Percentiles rank a stretch among this genome's conserved stretches.
phyloP scores from a whole-genome alignment of 2,888 invertebrate genomes.

The Lepidocyrtoides sp. region DNA sequence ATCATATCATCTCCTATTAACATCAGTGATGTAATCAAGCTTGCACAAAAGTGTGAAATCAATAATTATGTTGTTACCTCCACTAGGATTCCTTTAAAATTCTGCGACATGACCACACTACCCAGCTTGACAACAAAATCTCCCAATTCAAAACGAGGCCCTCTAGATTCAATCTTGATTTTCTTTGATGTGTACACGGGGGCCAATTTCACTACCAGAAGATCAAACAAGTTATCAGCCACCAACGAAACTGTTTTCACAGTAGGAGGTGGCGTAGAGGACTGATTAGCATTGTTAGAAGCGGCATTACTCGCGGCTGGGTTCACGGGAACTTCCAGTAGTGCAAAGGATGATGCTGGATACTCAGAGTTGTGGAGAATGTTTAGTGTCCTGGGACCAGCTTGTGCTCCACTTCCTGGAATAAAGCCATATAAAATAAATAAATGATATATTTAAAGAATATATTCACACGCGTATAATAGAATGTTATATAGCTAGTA shows the following conservation, averaged over 20 bases:
- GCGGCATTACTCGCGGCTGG: conserved; percentile 38
- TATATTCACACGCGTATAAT: too few species aligned
- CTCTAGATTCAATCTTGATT: conserved; percentile 90
- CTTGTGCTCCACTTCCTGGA: conserved; percentile 59
- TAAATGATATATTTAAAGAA: too few species aligned
- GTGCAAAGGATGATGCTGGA: conserved; percentile 97
- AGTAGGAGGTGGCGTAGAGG: conserved; percentile 67
- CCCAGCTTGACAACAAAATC: conserved; percentile 98
- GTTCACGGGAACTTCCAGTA: conserved; percentile 89
- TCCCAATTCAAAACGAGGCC: conserved; percentile 89
- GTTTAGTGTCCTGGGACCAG: conserved; percentile 80
- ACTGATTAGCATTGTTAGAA: conserved; percentile 63
- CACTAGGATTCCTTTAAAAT: conserved; percentile 96
- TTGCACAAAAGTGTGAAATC: neutral
- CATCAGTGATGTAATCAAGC: too few species aligned
- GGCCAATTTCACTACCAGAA: conserved; percentile 95
- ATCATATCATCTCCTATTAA: too few species aligned
- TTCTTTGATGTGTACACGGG: conserved; percentile 95
- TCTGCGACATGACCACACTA: conserved; percentile 96
- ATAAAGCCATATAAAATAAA: conserved; percentile 5
- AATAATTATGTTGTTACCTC: conserved; percentile 89
- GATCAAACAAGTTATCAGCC: conserved; percentile 96
- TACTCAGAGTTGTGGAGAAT: conserved; percentile 98
- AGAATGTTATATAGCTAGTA: too few species aligned
- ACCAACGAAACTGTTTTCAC: conserved; percentile 95